These are phyloP conservation scores for Caenorhabditis inopinata DNA, from an alignment of 1,140 invertebrate genomes.

Conservation along the genomic window DNA sequence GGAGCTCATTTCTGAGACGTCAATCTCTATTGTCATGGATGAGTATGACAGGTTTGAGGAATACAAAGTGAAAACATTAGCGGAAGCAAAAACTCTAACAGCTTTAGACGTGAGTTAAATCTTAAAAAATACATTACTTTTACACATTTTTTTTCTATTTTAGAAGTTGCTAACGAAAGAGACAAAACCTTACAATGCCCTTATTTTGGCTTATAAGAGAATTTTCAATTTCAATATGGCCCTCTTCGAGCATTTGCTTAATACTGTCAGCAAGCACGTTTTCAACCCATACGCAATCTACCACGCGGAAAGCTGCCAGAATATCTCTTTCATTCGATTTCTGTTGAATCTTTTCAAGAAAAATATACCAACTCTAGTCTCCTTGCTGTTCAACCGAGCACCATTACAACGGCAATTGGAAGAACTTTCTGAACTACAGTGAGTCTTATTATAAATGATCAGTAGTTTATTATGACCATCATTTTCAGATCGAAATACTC, in stretches of 20 bases:
- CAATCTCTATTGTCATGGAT: too few relatives aligned
- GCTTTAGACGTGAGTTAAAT: too few relatives aligned
- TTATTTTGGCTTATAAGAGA: background rate
- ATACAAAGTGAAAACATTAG: too few relatives aligned
- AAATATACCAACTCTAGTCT: background rate
- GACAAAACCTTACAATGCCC: background rate
- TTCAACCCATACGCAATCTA: background rate
- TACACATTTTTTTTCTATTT: too few relatives aligned
- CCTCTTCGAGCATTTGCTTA: background rate
- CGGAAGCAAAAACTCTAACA: too few relatives aligned
- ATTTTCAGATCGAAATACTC: background rate
- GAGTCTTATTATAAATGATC: background rate
- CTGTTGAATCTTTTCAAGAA: too few relatives aligned
- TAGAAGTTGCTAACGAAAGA: too few relatives aligned
- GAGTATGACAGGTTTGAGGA: too few relatives aligned
- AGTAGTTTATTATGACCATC: background rate
- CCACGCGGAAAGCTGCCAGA: background rate
- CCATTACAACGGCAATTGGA: background rate
- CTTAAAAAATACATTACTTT: too few relatives aligned
- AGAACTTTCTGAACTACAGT: background rate
- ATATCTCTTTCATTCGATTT: background rate
- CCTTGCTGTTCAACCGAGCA: background rate
- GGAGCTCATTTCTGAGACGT: too few relatives aligned
- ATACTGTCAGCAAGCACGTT: background rate
- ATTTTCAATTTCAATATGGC: background rate